These are phyloP conservation scores for Oryzaephilus surinamensis DNA, from an alignment of 1,140 invertebrate genomes.

Conservation along the genomic window DNA sequence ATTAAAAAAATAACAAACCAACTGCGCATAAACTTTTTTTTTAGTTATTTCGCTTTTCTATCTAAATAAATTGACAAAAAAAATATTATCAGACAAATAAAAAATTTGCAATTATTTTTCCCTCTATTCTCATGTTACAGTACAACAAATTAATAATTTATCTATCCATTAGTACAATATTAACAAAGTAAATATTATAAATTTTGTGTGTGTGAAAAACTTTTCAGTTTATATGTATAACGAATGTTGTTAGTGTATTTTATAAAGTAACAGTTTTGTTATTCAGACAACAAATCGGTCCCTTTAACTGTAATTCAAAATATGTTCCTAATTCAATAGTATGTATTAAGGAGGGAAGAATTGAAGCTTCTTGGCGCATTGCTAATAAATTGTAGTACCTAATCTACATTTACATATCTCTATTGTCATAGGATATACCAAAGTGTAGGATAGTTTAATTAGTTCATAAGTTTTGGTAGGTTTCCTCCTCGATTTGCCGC, in stretches of 20 bases:
- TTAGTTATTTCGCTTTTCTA: too few relatives aligned
- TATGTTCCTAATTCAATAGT: slow-evolving; percentile 8
- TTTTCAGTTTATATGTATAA: slow-evolving; percentile 1
- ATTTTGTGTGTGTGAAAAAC: not conserved
- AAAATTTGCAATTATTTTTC: too few relatives aligned
- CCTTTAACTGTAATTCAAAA: slow-evolving; percentile 6
- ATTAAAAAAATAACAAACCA: too few relatives aligned
- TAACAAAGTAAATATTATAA: not conserved
- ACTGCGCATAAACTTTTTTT: too few relatives aligned
- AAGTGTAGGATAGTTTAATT: slow-evolving; percentile 34
- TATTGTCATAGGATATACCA: slow-evolving; percentile 32
- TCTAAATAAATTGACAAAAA: too few relatives aligned
- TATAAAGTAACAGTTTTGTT: too few relatives aligned
- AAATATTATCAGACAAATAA: too few relatives aligned
- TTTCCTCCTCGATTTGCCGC: slow-evolving; percentile 28
- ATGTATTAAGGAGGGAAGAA: slow-evolving; percentile 8
- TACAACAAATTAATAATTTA: too few relatives aligned
- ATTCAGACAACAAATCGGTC: too few relatives aligned
- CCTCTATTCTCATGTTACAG: too few relatives aligned
- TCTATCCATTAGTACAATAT: not conserved
- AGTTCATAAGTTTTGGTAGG: slow-evolving; percentile 33
- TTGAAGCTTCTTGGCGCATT: slow-evolving; percentile 10
- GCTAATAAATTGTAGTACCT: slow-evolving; percentile 18
- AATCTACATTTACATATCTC: slow-evolving; percentile 34
- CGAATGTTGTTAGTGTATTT: not conserved